phyloP scores from a whole-genome alignment of 2,797 vertebrate genomes.

The Scomberomorus guttatus region DNA sequence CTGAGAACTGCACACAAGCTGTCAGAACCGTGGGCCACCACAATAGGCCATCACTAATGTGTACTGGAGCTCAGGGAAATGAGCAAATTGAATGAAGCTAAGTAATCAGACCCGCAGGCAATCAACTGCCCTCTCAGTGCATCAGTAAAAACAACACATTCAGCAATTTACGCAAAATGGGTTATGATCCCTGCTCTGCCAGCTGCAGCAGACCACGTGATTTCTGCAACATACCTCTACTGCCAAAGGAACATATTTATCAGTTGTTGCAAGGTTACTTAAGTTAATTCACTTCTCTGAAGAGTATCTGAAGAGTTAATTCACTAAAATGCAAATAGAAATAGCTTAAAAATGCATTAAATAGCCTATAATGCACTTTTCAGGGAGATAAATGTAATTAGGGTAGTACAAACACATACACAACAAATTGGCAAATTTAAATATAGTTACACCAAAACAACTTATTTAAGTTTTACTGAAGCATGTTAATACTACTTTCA shows the following conservation, averaged over 20 bases:
- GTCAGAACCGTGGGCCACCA: conserved; percentile 34
- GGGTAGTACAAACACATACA: neutral
- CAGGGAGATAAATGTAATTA: neutral
- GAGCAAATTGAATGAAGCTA: conserved; percentile 52
- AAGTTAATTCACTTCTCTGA: neutral
- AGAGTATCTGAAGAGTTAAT: conserved; percentile 5
- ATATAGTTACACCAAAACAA: neutral
- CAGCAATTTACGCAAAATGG: conserved; percentile 47
- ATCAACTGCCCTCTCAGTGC: conserved; percentile 53
- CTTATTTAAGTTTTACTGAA: neutral
- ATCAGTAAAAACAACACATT: conserved; percentile 57
- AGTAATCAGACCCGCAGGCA: conserved; percentile 64
- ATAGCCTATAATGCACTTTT: neutral
- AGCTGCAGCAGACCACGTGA: conserved; percentile 4
- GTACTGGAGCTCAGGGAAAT: conserved; percentile 49
- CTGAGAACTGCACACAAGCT: conserved; percentile 51
- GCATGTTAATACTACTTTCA: neutral
- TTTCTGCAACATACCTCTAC: conserved; percentile 27
- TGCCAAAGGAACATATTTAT: conserved; percentile 16
- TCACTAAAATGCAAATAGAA: neutral
- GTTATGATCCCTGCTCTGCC: conserved; percentile 43
- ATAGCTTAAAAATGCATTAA: neutral
- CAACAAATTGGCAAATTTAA: neutral
- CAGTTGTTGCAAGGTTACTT: conserved; percentile 3
- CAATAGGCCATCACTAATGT: conserved; percentile 46